phyloP scores from a whole-genome alignment of 2,888 invertebrate species.

The Macaria liturata region DNA sequence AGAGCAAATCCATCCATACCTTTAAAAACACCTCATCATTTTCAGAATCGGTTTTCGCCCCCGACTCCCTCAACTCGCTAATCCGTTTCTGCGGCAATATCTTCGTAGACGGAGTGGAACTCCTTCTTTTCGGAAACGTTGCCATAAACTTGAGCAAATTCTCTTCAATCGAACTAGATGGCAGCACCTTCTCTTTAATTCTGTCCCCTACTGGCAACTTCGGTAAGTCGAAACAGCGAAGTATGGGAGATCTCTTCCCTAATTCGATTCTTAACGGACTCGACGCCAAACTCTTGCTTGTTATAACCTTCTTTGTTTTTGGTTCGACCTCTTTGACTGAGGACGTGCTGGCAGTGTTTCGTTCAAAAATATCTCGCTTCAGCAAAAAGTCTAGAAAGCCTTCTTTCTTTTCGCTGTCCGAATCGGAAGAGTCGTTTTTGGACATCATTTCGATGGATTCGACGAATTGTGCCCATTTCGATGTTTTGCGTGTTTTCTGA shows the following conservation, averaged over 20 bases:
- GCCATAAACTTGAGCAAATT: constrained; percentile 54
- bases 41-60: constrained; percentile 66
- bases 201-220: constrained; percentile 46
- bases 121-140: constrained; percentile 58
- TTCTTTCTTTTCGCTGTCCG: constrained; percentile 43
- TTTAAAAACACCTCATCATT: constrained; percentile 55
- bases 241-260: constrained; percentile 47
- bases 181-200: constrained; percentile 1
- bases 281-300: constrained; percentile 57
- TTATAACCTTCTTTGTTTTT: constrained; percentile 24
- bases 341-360: constrained; percentile 34
- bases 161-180: constrained; percentile 51
- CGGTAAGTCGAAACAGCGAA: constrained; percentile 62
- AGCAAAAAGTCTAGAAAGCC: constrained; percentile 53
- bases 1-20: background rate
- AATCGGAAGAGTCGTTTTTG: constrained; percentile 52
- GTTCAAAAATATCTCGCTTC: constrained; percentile 45
- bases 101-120: constrained; percentile 61
- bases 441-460: constrained; percentile 56
- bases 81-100: constrained; percentile 49
- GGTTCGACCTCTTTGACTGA: constrained; percentile 39
- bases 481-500: constrained; percentile 16
- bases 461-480: constrained; percentile 61
- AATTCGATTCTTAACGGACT: constrained; percentile 56
- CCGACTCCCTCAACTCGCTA: constrained; percentile 54